Evolutionary conservation across 2,797 vertebrate genomes (phyloP), one percentile per base, ranked within the genome.

Genomic region (Micromesistius poutassou): DNA sequence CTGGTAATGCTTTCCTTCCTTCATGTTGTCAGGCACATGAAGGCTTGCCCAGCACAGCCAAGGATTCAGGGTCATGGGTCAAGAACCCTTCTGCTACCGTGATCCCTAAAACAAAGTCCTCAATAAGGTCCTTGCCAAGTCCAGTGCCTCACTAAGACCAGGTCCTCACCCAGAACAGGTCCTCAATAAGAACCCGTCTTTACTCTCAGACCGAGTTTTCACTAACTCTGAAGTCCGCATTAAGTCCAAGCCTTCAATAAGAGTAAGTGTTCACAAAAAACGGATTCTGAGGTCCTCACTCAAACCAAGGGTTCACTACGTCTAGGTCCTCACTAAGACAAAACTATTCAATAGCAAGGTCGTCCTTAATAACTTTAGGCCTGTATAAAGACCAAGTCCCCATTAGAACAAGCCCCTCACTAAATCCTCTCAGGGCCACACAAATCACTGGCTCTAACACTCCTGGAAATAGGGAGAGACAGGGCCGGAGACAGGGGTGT

Each of bases 401-500:
- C 46, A 19, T 22, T 55, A 55, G 19, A 19, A 55, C 46, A 19
- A 55, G 46, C 19, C 46, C 46, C 19, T 55, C 46, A 55, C 46
- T 19, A 22, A 55, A 55, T 19, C 16, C 16, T 55, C 46, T 55
- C 46, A 6, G 46, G 46, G 46, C 22, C 13, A 5, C 46, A 55
- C 46, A 55, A 19, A 55, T 55, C 46, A 22, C 46, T 22, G 46
- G 19, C 16, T 55, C 46, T 7, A 55, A 55, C 46, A 55, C 46
- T 19, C 4, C 46, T 55, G 16, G 46, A 55, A 55, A 55, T 55
- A 55, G 46, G 46, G 19, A 46, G 46, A 55, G 75, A 75, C 79
- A 77, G 46, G 79, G 83, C 78, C 74, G 80, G 83, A 84, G 80
- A 71, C 78, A 79, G 9, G 8, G 66, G n/a, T 70, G 71, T 62